Conservation (phyloP, 2,797 vertebrate species). For the Balearica regulorum region DNA sequence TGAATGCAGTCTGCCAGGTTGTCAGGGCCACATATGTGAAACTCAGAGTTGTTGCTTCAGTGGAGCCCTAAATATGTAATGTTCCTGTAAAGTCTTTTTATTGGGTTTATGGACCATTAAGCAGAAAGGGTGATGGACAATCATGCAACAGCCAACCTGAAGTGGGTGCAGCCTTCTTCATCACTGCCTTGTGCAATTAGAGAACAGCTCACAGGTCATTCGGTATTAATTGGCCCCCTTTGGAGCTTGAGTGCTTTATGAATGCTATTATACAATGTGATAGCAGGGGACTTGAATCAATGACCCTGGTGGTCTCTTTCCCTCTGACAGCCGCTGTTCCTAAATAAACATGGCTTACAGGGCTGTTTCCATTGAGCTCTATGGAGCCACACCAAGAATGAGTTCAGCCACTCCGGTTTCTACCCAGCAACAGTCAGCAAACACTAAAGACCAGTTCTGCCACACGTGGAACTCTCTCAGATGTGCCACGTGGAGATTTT, state of each 20-base stretch:
- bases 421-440: neutral
- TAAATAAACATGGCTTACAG: neutral
- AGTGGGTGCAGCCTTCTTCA: neutral
- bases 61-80: neutral
- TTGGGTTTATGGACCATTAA: neutral
- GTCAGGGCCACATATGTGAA: neutral
- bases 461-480: neutral
- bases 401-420: neutral
- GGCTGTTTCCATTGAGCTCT: neutral
- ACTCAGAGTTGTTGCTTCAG: neutral
- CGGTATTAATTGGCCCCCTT: slow-evolving; percentile 13
- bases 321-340: neutral
- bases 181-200: neutral
- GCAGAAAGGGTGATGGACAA: neutral
- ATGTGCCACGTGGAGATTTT: neutral
- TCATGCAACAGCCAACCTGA: neutral
- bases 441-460: neutral
- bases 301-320: neutral
- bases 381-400: neutral
- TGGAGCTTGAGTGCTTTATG: neutral
- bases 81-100: neutral
- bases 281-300: neutral
- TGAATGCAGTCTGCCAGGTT: neutral
- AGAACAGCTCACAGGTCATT: neutral
- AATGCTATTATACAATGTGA: neutral